A percentile compares a stretch with the other conserved stretches of the same genome.
Conservation (phyloP, 2,797 vertebrate species). For the Sarcoramphus papa region DNA sequence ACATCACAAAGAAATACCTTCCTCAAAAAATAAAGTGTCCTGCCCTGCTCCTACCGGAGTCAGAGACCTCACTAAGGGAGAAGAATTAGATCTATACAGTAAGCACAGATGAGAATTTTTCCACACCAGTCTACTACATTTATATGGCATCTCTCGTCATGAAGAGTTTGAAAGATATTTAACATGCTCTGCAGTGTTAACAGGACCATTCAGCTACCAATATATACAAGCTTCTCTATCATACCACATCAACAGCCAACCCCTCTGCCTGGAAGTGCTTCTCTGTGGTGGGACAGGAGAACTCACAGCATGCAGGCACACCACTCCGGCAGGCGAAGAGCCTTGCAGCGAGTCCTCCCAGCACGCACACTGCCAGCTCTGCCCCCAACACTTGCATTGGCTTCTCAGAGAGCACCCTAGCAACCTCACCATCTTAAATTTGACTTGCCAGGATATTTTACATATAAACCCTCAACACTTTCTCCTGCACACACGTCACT, state of each 20-base stretch:
- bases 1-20: not conserved
- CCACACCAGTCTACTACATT: not conserved
- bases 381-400: fast-evolving
- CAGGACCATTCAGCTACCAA: not conserved
- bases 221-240: not conserved
- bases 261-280: not conserved
- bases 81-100: not conserved
- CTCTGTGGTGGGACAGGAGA: not conserved
- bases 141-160: not conserved
- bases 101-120: not conserved
- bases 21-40: not conserved
- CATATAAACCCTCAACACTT: not conserved
- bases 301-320: fast-evolving
- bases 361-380: not conserved
- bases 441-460: not conserved
- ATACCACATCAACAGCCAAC: fast-evolving
- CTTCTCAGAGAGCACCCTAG: not conserved
- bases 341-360: not conserved
- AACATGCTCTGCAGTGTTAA: not conserved
- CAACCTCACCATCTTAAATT: not conserved
- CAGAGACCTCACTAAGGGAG: not conserved
- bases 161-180: not conserved
- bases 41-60: not conserved
- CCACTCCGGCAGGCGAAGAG: fast-evolving
- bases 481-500: not conserved